Evolutionary conservation across 1,140 invertebrate species (phyloP).

Genomic region (Leptinotarsa texana): DNA sequence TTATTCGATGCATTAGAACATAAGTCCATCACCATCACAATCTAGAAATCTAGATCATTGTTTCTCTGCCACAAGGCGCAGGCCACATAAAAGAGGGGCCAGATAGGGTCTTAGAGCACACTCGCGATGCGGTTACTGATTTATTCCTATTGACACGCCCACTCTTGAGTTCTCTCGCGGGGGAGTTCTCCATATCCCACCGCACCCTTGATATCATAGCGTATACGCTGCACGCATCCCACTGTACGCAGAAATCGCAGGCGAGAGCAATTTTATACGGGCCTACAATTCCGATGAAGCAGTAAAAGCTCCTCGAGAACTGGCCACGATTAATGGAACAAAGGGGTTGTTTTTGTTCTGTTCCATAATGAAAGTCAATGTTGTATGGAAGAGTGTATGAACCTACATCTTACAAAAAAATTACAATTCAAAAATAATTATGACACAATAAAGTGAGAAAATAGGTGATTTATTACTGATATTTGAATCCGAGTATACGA

Average conservation of each 20-base stretch:
- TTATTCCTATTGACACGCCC: conserved; percentile 21
- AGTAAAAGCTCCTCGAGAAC: background rate
- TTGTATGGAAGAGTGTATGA: no score
- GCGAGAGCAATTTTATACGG: background rate
- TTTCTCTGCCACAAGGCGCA: background rate
- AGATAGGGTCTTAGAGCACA: conserved; percentile 22
- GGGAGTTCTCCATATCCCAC: conserved; percentile 8
- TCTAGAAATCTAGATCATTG: conserved; percentile 4
- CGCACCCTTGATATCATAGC: conserved; percentile 2
- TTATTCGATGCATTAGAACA: no score
- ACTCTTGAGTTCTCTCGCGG: conserved; percentile 17
- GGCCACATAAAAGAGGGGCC: conserved; percentile 2
- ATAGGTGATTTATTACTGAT: no score
- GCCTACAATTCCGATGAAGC: background rate
- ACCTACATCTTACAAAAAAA: no score
- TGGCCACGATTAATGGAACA: background rate
- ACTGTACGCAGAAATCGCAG: conserved; percentile 13
- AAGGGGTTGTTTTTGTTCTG: no score
- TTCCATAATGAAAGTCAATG: no score
- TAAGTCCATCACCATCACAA: background rate
- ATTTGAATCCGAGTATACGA: no score
- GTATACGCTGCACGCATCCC: conserved; percentile 12
- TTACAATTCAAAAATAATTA: no score
- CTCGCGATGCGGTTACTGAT: conserved; percentile 27
- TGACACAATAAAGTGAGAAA: no score